Evolutionary conservation across 2,888 invertebrate genomes (phyloP).

Genomic region (Bellardia pandia): DNA sequence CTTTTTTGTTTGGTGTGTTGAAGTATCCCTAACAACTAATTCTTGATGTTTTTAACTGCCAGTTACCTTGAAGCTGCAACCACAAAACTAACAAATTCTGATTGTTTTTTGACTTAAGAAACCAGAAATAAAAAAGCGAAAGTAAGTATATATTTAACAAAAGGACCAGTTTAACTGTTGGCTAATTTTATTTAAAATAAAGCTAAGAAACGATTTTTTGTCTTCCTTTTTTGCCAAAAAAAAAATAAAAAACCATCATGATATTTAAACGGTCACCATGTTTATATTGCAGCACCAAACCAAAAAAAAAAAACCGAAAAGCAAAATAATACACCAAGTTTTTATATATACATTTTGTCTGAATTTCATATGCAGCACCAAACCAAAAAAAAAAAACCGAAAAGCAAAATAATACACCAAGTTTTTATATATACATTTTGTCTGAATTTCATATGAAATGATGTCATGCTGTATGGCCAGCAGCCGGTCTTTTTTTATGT

Average conservation of each 20-base stretch:
- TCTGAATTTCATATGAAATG: constrained; percentile 72
- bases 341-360: constrained; percentile 38
- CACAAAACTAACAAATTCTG: constrained; percentile 48
- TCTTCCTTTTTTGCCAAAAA: constrained; percentile 29
- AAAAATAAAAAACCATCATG: constrained; percentile 33
- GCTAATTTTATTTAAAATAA: constrained; percentile 37
- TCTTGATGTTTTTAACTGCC: not conserved
- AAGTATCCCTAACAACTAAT: not conserved
- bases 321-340: constrained; percentile 30
- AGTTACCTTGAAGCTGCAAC: constrained; percentile 57
- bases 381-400: not conserved
- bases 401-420: constrained; percentile 27
- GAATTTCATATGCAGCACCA: constrained; percentile 67
- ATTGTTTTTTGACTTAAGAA: constrained; percentile 32
- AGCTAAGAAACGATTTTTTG: constrained; percentile 36
- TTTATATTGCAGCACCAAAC: constrained; percentile 41
- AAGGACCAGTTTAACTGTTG: constrained; percentile 66
- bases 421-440: constrained; percentile 30
- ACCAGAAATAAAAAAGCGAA: constrained; percentile 62
- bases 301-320: not conserved
- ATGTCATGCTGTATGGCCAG: constrained; percentile 70
- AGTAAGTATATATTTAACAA: constrained; percentile 48
- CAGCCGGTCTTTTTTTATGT: constrained; percentile 64
- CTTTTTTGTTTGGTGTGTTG: not conserved
- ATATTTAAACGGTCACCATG: constrained; percentile 62